Conservation (phyloP, 2,797 vertebrate genomes). For the Syndactyla subalaris region DNA sequence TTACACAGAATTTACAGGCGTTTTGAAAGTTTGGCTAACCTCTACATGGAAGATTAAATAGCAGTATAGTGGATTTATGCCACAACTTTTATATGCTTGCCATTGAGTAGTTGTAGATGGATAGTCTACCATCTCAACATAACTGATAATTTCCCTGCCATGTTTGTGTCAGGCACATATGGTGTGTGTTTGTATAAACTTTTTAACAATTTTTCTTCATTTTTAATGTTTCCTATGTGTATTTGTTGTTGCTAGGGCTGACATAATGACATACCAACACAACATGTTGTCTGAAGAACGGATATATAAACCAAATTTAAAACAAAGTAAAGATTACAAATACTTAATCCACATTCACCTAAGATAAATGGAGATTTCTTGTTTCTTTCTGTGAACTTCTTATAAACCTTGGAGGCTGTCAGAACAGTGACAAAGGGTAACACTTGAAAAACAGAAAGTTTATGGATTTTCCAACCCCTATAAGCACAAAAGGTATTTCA, state of each 20-base stretch:
- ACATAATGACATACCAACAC: not conserved
- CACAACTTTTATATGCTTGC: not conserved
- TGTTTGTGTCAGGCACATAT: not conserved
- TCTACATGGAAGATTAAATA: not conserved
- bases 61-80: not conserved
- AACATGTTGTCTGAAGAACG: not conserved
- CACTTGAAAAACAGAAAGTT: not conserved
- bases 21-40: not conserved
- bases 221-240: not conserved
- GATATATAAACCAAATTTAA: not conserved
- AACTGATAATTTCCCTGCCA: not conserved
- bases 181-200: not conserved
- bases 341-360: not conserved
- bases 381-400: not conserved
- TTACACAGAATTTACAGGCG: not conserved
- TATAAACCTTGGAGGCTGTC: not conserved
- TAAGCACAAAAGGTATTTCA: not conserved
- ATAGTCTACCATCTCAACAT: not conserved
- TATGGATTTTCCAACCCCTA: not conserved
- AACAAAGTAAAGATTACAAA: not conserved
- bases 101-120: not conserved
- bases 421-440: not conserved
- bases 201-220: not conserved
- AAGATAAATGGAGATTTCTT: not conserved
- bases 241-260: not conserved